Conservation (phyloP, 1,140 invertebrate genomes). For the Papilio helenus region DNA sequence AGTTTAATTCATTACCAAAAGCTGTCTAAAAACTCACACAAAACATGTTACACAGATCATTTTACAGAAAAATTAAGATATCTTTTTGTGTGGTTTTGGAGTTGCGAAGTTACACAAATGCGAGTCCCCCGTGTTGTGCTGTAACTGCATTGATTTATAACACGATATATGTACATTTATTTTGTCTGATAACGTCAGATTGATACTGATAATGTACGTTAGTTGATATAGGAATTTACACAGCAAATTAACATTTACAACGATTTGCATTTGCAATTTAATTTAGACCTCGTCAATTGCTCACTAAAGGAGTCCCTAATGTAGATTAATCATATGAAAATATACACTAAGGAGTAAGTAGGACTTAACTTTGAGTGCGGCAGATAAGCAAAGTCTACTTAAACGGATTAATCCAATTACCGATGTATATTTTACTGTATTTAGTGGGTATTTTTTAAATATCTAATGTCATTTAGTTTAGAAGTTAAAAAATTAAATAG, state of each 20-base stretch:
- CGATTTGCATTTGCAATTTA: neutral
- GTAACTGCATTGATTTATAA: slow-evolving; percentile 12
- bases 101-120: neutral
- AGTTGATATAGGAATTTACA: neutral
- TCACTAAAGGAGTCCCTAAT: neutral
- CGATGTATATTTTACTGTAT: too few relatives aligned
- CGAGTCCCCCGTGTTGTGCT: neutral
- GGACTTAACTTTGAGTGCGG: too few relatives aligned
- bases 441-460: too few relatives aligned
- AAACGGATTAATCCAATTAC: too few relatives aligned
- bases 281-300: neutral
- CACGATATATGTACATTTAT: neutral
- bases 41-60: neutral
- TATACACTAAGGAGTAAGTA: too few relatives aligned
- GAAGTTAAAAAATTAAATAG: neutral
- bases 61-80: too few relatives aligned
- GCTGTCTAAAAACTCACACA: neutral
- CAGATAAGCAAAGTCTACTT: too few relatives aligned
- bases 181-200: slow-evolving; percentile 21
- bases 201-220: neutral
- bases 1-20: neutral
- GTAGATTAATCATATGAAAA: too few relatives aligned
- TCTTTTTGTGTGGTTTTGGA: too few relatives aligned
- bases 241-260: neutral
- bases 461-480: too few relatives aligned